Evolutionary conservation across 2,113 vertebrate genomes (phyloP).

Genomic region (Aspidoscelis tigris): DNA sequence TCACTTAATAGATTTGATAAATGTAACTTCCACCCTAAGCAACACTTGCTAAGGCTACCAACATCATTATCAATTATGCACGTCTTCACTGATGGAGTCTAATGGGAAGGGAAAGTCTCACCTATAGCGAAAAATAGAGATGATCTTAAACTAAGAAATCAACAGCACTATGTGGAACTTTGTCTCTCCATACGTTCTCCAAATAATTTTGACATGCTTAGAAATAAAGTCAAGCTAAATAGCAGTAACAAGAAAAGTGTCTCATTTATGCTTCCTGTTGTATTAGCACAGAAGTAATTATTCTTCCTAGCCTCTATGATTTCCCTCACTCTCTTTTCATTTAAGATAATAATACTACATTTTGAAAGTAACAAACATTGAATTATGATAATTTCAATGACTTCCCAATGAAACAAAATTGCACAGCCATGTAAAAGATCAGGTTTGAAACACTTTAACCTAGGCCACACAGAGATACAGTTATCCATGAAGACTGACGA

Average conservation of each 20-base stretch:
- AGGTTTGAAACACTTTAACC: background rate
- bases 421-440: background rate
- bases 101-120: no score
- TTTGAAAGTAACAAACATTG: constrained; percentile 25
- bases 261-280: constrained; percentile 1
- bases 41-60: background rate
- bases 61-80: background rate
- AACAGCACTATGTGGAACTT: no score
- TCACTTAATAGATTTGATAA: background rate
- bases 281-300: constrained; percentile 26
- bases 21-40: background rate
- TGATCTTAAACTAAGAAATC: no score
- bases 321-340: background rate
- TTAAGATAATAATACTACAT: constrained; percentile 48
- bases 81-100: no score
- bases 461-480: background rate
- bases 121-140: no score
- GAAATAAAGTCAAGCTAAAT: background rate
- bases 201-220: no score
- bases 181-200: no score
- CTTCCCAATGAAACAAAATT: constrained; percentile 6
- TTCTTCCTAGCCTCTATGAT: constrained; percentile 27
- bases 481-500: background rate
- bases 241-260: constrained; percentile 9
- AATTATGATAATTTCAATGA: constrained; percentile 45